These are phyloP conservation scores for Drosophila diplacantha DNA, from an alignment of 2,888 invertebrate genomes.

Conservation along the genomic window DNA sequence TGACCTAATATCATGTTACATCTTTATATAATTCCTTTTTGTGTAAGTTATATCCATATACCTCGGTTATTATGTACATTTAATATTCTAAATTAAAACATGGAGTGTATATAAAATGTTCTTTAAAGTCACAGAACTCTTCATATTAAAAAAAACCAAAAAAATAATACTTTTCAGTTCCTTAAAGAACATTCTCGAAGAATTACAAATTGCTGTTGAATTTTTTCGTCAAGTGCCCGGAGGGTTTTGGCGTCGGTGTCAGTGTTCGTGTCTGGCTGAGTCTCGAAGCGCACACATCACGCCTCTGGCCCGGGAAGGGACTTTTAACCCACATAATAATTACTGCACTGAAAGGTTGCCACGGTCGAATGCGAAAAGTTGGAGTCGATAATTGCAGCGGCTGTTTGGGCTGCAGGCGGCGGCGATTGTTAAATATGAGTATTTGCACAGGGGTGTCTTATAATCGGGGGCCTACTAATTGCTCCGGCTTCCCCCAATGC, in stretches of 20 bases:
- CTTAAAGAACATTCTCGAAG: neutral
- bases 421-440: slow-evolving; percentile 64
- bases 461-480: slow-evolving; percentile 62
- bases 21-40: neutral
- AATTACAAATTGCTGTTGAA: neutral
- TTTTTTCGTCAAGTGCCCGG: slow-evolving; percentile 8
- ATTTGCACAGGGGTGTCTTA: slow-evolving; percentile 26
- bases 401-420: slow-evolving; percentile 30
- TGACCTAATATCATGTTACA: too few species aligned
- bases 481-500: slow-evolving; percentile 39
- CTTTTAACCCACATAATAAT: slow-evolving; percentile 70
- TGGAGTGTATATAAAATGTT: neutral
- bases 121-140: neutral
- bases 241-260: slow-evolving; percentile 5
- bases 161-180: neutral
- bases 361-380: slow-evolving; percentile 56
- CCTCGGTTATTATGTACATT: neutral
- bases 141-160: neutral
- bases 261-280: slow-evolving; percentile 28
- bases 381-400: slow-evolving; percentile 56
- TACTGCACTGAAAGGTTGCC: slow-evolving; percentile 44
- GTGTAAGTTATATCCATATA: neutral
- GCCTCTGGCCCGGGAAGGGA: slow-evolving; percentile 40
- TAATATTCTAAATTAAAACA: neutral
- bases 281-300: slow-evolving; percentile 48